A percentile compares a stretch with the other conserved stretches of the same genome.
Conservation (phyloP, 64 coral and sea anemone genomes). For the Cladopsammia gracilis region DNA sequence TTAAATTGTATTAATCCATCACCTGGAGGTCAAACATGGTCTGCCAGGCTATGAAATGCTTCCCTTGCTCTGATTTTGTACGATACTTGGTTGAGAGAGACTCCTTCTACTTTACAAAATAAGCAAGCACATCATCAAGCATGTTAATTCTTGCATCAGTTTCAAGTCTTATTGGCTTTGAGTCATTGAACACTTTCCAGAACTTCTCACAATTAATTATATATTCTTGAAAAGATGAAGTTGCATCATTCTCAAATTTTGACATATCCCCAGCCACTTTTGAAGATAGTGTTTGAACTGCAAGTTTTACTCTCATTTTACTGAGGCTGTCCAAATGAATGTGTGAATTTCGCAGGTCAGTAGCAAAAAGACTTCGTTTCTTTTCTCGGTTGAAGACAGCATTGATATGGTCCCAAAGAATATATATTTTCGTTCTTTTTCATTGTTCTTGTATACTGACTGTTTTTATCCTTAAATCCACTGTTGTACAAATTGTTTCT, state of each 20-base stretch:
- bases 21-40: slow-evolving; percentile 76
- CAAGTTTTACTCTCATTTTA: slow-evolving; percentile 74
- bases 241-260: slow-evolving; percentile 55
- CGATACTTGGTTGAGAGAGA: neutral
- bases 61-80: slow-evolving; percentile 25
- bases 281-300: slow-evolving; percentile 56
- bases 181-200: slow-evolving; percentile 60
- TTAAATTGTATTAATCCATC: neutral
- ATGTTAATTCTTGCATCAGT: slow-evolving; percentile 31
- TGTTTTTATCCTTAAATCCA: slow-evolving; percentile 63
- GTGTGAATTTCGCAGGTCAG: slow-evolving; percentile 56
- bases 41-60: slow-evolving; percentile 65
- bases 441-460: slow-evolving; percentile 44
- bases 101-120: slow-evolving; percentile 54
- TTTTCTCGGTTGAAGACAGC: slow-evolving; percentile 55
- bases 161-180: slow-evolving; percentile 8
- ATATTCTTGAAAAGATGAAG: slow-evolving; percentile 54
- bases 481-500: slow-evolving; percentile 73
- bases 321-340: slow-evolving; percentile 60
- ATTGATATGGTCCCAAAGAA: slow-evolving; percentile 73
- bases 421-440: slow-evolving; percentile 67
- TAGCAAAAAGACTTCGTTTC: slow-evolving; percentile 63
- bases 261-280: slow-evolving; percentile 61
- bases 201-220: slow-evolving; percentile 48
- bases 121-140: slow-evolving; percentile 22